These are phyloP conservation scores for Leiothrix lutea DNA, from an alignment of 2,113 vertebrate species.

Conservation along the genomic window DNA sequence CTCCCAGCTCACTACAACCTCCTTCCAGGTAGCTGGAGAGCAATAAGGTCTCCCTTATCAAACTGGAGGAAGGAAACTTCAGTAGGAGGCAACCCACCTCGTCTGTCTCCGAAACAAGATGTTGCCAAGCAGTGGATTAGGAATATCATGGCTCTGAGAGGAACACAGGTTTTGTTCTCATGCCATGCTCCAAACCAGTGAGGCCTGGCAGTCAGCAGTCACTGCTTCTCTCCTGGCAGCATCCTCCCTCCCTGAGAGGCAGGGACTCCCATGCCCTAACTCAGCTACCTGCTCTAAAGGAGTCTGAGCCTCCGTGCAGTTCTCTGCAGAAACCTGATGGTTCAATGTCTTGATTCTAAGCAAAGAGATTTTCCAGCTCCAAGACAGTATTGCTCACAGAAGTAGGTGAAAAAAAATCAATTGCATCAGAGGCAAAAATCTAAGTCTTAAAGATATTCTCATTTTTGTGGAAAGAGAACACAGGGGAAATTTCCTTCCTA, in stretches of 20 bases:
- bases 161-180: not conserved
- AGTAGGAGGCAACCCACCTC: not conserved
- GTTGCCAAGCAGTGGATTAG: not conserved
- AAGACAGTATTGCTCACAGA: not conserved
- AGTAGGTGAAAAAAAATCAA: not conserved
- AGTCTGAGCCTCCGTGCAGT: not conserved
- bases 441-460: not conserved
- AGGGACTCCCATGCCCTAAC: not conserved
- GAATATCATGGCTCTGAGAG: not conserved
- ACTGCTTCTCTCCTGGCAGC: not conserved
- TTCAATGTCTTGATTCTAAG: not conserved
- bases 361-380: not conserved
- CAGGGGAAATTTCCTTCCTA: not conserved
- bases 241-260: not conserved
- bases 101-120: not conserved
- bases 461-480: not conserved
- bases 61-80: not conserved
- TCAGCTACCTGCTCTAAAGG: not conserved
- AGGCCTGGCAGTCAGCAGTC: not conserved
- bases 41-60: not conserved
- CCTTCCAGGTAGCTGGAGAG: not conserved
- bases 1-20: not conserved
- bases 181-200: not conserved
- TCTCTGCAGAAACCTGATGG: not conserved
- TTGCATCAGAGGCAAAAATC: not conserved